These are phyloP conservation scores for Chaetodon auriga DNA, from an alignment of 2,113 vertebrate species.

Conservation along the genomic window DNA sequence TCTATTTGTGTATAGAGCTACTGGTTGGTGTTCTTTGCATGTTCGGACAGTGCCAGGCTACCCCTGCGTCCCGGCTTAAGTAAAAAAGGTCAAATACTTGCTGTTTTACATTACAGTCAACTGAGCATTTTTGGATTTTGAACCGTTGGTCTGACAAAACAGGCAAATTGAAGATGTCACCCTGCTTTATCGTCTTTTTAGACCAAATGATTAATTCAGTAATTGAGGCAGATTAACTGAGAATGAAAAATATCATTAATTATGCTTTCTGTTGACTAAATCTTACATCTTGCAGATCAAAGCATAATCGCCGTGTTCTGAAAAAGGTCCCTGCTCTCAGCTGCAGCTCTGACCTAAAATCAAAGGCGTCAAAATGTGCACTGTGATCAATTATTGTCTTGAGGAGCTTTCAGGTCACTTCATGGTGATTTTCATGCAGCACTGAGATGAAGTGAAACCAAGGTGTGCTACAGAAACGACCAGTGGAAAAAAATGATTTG, in stretches of 20 bases:
- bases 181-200: neutral
- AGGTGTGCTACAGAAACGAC: neutral
- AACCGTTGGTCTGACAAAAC: no score
- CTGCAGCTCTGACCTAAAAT: neutral
- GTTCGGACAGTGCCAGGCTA: no score
- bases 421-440: slow-evolving; percentile 5
- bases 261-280: neutral
- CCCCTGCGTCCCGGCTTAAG: no score
- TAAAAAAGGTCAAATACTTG: no score
- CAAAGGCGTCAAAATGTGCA: neutral
- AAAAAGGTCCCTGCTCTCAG: neutral
- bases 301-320: neutral
- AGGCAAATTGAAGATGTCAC: no score
- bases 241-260: neutral
- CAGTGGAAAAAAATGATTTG: neutral
- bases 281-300: neutral
- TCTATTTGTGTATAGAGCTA: no score
- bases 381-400: neutral
- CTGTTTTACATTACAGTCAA: neutral
- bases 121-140: neutral
- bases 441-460: slow-evolving; percentile 3
- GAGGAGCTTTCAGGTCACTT: neutral
- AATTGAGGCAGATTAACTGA: neutral
- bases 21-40: no score
- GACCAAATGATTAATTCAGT: neutral